Evolutionary conservation across 1,140 invertebrate species (phyloP), one percentile per base, ranked within the genome.

Genomic region (Steinernema feltiae): DNA sequence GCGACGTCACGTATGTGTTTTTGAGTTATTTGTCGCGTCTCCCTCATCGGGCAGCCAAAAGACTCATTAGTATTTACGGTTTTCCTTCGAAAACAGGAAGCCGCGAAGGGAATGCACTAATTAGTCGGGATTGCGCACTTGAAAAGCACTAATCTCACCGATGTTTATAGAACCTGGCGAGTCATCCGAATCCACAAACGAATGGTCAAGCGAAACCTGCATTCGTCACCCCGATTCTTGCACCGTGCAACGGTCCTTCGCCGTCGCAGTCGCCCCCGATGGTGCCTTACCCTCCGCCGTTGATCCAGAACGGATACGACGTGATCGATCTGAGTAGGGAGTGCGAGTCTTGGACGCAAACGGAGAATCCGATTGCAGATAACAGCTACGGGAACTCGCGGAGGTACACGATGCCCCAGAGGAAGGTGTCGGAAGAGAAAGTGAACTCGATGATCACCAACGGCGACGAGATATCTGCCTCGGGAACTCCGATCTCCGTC

Each of bases 401-500:
- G 53, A 63, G 53, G 53, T 63, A 63, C 53, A 63, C 53, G 3
- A 63, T 63, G 53, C 53, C 53, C 7, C 53, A 63, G 24, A 15
- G 53, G 15, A 63, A 63, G 53, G 53, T 21, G 3, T 63, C 53
- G 7, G 53, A 63, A 21, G 53, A 63, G 53, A 63, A 63, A 27
- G 53, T 63, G 2, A 3, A 3, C 12, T 15, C 24, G 53, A 15
- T 63, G 53, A 15, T 63, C 7, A 63, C 53, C 12, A 63, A 63
- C 53, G 53, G 53, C 53, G 53, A 63, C 53, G 53, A 63, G 15
- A 63, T 63, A 7, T 63, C 53, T 21, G 53, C 53, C 7, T 63
- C 53, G 53, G 53, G 24, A 63, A 63, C 53, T 7, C 53, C 53
- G 53, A 27, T 63, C 12, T 63, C 53, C 53, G 18, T 41, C 35